Percentiles rank a stretch among this genome's conserved stretches.
phyloP scores from a whole-genome alignment of 2,113 vertebrate genomes.

The Microtus richardsoni region DNA sequence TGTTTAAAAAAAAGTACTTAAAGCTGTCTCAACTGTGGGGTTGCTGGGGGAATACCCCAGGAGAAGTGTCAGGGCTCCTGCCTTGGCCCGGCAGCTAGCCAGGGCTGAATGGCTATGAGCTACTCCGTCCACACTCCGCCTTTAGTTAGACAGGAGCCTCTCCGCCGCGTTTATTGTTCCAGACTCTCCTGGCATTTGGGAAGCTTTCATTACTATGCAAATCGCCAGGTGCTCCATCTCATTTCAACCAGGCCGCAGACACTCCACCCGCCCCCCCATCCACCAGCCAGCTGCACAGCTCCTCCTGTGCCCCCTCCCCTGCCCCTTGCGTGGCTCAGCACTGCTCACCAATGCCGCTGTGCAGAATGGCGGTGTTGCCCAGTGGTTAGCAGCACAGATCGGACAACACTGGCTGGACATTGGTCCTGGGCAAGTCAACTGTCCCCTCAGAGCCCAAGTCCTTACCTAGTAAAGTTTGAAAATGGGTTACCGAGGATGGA shows the following conservation, averaged over 20 bases:
- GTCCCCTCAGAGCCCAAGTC: background rate
- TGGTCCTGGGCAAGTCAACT: background rate
- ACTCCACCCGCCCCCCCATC: background rate
- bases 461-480: background rate
- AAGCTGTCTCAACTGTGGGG: accelerated
- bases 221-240: slow-evolving; percentile 50
- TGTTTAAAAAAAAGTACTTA: background rate
- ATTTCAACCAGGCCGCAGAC: background rate
- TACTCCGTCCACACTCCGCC: background rate
- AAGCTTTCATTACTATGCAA: slow-evolving; percentile 52
- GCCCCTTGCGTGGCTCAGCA: accelerated
- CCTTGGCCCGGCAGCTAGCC: accelerated
- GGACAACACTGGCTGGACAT: accelerated
- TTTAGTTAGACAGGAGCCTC: background rate
- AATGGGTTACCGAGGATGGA: background rate
- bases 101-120: accelerated
- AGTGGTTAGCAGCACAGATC: background rate
- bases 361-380: accelerated
- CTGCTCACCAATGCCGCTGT: background rate
- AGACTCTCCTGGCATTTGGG: background rate
- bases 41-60: background rate
- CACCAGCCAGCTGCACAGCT: background rate
- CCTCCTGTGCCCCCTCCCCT: accelerated
- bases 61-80: background rate
- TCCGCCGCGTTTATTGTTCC: background rate